phyloP scores from a whole-genome alignment of 1,140 invertebrate species.

The Acyrthosiphon pisum region DNA sequence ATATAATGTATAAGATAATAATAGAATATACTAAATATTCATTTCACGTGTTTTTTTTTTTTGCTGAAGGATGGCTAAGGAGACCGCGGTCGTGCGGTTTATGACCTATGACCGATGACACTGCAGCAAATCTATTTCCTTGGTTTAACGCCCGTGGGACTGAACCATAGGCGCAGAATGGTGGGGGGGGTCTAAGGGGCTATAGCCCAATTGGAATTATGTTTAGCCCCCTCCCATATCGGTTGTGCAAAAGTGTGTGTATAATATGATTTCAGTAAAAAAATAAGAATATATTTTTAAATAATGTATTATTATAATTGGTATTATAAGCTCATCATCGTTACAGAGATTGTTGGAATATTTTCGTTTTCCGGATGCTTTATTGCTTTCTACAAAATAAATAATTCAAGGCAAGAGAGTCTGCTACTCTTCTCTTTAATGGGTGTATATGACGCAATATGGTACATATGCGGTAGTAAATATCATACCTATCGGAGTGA shows the following conservation, averaged over 20 bases:
- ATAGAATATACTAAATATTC: neutral
- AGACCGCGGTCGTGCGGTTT: neutral
- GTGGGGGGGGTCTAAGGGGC: too few species aligned
- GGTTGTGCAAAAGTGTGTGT: neutral
- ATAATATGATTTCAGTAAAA: neutral
- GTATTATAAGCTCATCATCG: neutral
- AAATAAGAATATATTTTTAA: neutral
- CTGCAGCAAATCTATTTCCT: too few species aligned
- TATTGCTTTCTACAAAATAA: slow-evolving; percentile 9
- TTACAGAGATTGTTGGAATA: neutral
- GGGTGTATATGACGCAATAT: slow-evolving; percentile 11
- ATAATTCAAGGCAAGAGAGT: slow-evolving; percentile 17
- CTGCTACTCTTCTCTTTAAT: neutral
- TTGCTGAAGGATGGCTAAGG: neutral
- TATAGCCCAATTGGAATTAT: too few species aligned
- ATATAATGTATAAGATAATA: neutral
- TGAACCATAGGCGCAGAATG: neutral
- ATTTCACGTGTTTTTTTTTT: neutral
- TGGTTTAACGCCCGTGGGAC: neutral
- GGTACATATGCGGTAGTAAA: neutral
- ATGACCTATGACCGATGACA: neutral
- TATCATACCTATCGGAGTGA: neutral
- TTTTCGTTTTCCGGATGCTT: slow-evolving; percentile 18
- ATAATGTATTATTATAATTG: neutral
- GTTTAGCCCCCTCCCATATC: too few species aligned